A percentile compares a stretch with the other conserved stretches of the same genome.
Evolutionary conservation across 1,140 invertebrate species (phyloP).

Genomic region (Andrena cerasifolii): DNA sequence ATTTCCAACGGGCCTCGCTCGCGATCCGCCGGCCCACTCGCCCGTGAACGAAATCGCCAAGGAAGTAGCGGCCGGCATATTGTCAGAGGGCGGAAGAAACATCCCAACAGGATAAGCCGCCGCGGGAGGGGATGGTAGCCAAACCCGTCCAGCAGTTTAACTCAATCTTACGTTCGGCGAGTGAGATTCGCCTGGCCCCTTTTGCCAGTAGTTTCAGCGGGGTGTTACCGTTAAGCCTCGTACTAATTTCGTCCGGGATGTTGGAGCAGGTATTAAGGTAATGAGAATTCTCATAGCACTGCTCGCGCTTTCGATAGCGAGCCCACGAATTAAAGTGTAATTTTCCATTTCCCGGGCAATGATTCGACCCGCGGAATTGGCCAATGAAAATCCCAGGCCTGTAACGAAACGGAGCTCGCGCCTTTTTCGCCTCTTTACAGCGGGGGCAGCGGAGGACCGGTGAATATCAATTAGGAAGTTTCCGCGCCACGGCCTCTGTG

Average conservation of each 20-base stretch:
- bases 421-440: too few species aligned
- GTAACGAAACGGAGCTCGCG: neutral
- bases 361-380: constrained; percentile 51
- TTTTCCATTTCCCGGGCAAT: constrained; percentile 50
- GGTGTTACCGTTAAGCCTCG: constrained; percentile 49
- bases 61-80: neutral
- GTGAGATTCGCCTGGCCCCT: constrained; percentile 40
- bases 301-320: constrained; percentile 40
- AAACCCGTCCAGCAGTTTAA: constrained; percentile 19
- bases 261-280: constrained; percentile 54
- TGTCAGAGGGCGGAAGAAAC: constrained; percentile 19
- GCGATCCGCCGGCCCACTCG: constrained; percentile 6
- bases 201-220: constrained; percentile 38
- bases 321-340: constrained; percentile 51
- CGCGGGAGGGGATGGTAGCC: neutral
- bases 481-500: constrained; percentile 14
- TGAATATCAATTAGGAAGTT: constrained; percentile 53
- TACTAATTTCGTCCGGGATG: constrained; percentile 53
- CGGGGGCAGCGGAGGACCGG: neutral
- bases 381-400: neutral
- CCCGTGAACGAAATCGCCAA: neutral
- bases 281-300: constrained; percentile 54
- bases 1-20: constrained; percentile 8
- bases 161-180: constrained; percentile 41
- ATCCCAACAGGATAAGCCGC: constrained; percentile 6